Evolutionary conservation across 2,113 vertebrate species (phyloP), one percentile per base, ranked within the genome.

Genomic region (Blennius ocellaris): DNA sequence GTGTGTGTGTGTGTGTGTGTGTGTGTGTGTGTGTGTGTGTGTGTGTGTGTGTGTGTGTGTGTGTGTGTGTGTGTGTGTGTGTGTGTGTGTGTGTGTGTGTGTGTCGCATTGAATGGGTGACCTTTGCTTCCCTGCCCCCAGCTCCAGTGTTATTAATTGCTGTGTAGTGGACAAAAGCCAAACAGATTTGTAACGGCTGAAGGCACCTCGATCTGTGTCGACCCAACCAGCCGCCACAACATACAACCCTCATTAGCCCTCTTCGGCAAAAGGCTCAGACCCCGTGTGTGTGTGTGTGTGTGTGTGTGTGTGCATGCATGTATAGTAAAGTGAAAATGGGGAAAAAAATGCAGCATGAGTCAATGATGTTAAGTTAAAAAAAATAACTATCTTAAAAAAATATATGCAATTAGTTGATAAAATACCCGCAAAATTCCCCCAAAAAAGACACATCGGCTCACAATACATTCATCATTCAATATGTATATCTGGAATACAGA

Each of bases 151-250:
- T 97, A 97, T 97, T 97, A 97, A 98, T 97, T 94, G 94, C 95
- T 94, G 93, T 95, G 95, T 96, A 95, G 95, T 95, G 95, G 93
- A 95, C 94, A 94, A 97, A 96, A 97, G 96, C 96, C 95, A 96
- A 97, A 97, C 96, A 97, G 96, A 97, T 96, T 96, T 96, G 95
- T 97, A 97, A 96, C 95, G 94, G 94, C 94, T 96, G 96, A 97
- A 97, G 94, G 96, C 94, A 96, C 95, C 96, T 97, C 95, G 95
- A 95, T 97, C 96, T 96, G 94, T 96, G 95, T 96, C 95, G 85
- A 93, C 90, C 85, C 94, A 96, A 95, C 95, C 95, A 96, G 94
- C 84, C 94, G 92, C 94, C 93, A 94, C 93, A 96, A 95, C 96
- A 96, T 96, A 96, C 94, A 96, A 95, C 96, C 95, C 96, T 97